Evolutionary conservation across 2,797 vertebrate species (phyloP), one percentile per base, ranked within the genome.

Genomic region (Galagoides demidoff): DNA sequence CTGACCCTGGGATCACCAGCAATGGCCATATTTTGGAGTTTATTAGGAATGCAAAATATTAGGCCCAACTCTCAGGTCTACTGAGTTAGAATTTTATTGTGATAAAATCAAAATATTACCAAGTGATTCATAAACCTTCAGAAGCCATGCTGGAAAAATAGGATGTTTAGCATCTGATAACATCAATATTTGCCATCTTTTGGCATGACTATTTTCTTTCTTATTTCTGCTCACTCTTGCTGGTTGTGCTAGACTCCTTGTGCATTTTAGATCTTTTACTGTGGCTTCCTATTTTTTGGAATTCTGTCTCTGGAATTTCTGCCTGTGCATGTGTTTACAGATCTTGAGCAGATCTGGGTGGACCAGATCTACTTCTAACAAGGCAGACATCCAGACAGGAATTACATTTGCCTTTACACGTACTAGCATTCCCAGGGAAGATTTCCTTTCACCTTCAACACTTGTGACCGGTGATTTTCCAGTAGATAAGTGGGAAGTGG

Each of bases 291-390:
- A 12, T 5, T 39, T 9, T 9, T 5, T 70, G 61, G 31, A 70
- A 29, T 0, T 10, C 6, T 23, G 6, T 23, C 39, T 52, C 7
- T 23, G 52, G 19, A 27, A 55, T 76, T 68, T 45, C 13, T 3
- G 43, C 20, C 16, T 3, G 1, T 23, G 5, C 5, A 0, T 9
- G 2, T 52, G 17, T n/a, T 77, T 59, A 57, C 0, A 5, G 37
- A 76, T 71, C 55, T 64, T 16, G 27, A 43, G n/a, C n/a, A 31
- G 23, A 34, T 73, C 23, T 83, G 25, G 8, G 19, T 31, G 12
- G 9, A 23, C 37, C 8, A 3, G 23, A n/a, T 20, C 29, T 14
- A 22, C 29, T 45, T 29, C 52, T 31, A 25, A 31, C 23, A 17
- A 63, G 59, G 25, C n/a, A 16, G 63, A 74, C 73, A 12, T 52